Evolutionary conservation across 2,888 invertebrate species (phyloP), one percentile per base, ranked within the genome.

Genomic region (Prosopocoilus inquinatus): DNA sequence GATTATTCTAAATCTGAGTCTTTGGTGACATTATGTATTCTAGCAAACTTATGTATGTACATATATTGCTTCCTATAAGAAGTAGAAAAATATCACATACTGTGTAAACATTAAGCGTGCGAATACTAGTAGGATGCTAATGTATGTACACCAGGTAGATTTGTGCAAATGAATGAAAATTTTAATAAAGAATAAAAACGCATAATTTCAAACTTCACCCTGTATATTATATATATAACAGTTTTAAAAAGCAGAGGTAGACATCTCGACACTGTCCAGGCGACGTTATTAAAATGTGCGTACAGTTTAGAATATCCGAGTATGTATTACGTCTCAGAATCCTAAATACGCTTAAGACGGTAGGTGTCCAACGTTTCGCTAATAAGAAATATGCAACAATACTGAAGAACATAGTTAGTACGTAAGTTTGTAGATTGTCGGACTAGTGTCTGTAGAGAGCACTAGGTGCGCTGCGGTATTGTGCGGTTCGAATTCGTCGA

Each of bases 401-500:
- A 41, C 41, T 41, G 9, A 16, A 48, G 38, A 48, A 48, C 38
- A 48, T 16, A 48, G n/a, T 51, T n/a, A 36, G 35, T 49, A 36
- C n/a, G 36, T 43, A 44, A 47, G 49, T 50, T 59, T 62, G 53
- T 67, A 55, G 69, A 70, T 70, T 69, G 69, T 70, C 68, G 67
- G 64, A 61, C 71, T 67, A 77, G 64, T 75, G 73, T 68, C 75
- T 71, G 69, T 78, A 78, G 47, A 78, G 72, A 57, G 75, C 74
- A 78, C 84, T 84, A 72, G 84, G 84, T 78, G 83, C 83, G 78
- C 84, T 84, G 70, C 84, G 79, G 71, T 76, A 80, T 71, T 85
- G 84, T 59, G 84, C 84, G 78, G 83, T 78, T 74, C 82, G 73
- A 55, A 84, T 82, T 56, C 83, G 80, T 67, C 83, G 82, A 72